Evolutionary conservation across 2,888 invertebrate species (phyloP), one percentile per base, ranked within the genome.

Genomic region (Hydroisotoma schaefferi): DNA sequence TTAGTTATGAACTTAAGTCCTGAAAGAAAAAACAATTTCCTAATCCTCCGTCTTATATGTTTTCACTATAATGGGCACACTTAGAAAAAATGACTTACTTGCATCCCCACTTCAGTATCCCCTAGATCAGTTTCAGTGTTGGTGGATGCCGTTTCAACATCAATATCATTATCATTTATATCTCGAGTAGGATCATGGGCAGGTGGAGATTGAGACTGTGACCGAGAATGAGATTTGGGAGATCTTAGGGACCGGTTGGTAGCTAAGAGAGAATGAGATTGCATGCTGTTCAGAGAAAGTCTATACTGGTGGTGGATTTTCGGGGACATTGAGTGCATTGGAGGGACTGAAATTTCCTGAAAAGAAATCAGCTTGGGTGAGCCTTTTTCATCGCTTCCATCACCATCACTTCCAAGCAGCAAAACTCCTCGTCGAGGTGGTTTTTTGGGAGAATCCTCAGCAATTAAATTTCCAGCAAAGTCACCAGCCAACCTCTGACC

Each of bases 401-500:
- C 67, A 23, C 57, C 64, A 40, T 61, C 62, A 57, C 67, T 68
- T 26, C 63, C 66, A n/a, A 71, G 63, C 15, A 66, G 51, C 23
- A 72, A 59, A 40, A 69, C 64, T 26, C 70, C 69, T 8, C 72
- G 55, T 25, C 68, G 52, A 6, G 71, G 70, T 18, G 70, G 64
- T 55, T 82, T 81, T 74, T 83, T 82, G 1, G 85, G 84, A 33
- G 85, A 83, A 73, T 83, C 82, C 65, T 80, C 79, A 2, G 74
- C 67, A 6, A 70, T 70, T 15, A 23, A 22, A 28, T 29, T 40
- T 28, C 61, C 55, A 25, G 56, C 53, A 51, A 59, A 57, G 51
- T 81, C 82, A 74, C 84, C 84, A 38, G 87, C 87, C 71, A 87
- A 78, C 71, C 87, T 80, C 77, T 86, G 85, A 48, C 87, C 87